Evolutionary conservation across 2,113 vertebrate genomes (phyloP).

Genomic region (Nyctibius bracteatus): DNA sequence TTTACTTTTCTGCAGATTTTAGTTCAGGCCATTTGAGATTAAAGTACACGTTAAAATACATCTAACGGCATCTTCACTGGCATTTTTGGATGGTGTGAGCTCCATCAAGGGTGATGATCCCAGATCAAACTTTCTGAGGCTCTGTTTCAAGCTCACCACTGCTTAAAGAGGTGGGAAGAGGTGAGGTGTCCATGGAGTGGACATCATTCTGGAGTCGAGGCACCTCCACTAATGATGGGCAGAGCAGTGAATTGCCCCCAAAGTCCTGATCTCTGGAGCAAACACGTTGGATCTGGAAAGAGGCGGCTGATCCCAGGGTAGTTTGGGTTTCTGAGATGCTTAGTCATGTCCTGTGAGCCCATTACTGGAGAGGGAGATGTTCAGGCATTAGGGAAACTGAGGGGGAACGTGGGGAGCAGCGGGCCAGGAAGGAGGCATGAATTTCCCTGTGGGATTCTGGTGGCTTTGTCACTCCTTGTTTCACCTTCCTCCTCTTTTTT

Average conservation of each 20-base stretch:
- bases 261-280: too few species aligned
- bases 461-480: background rate
- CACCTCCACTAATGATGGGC: fast-evolving
- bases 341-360: background rate
- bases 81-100: background rate
- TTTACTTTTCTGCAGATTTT: background rate
- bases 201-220: background rate
- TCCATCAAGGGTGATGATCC: background rate
- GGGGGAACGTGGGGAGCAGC: fast-evolving
- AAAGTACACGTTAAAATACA: background rate
- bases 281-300: fast-evolving
- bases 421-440: background rate
- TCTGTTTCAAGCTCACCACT: background rate
- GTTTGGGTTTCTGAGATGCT: background rate
- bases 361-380: background rate
- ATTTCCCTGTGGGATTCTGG: background rate
- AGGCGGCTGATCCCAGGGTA: background rate
- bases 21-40: background rate
- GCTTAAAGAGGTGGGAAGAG: background rate
- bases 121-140: background rate
- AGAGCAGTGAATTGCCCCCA: background rate
- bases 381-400: background rate
- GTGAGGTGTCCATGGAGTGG: background rate
- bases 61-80: background rate
- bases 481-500: background rate